These are phyloP conservation scores for Elgaria multicarinata DNA, from an alignment of 2,113 vertebrate species.

Conservation along the genomic window DNA sequence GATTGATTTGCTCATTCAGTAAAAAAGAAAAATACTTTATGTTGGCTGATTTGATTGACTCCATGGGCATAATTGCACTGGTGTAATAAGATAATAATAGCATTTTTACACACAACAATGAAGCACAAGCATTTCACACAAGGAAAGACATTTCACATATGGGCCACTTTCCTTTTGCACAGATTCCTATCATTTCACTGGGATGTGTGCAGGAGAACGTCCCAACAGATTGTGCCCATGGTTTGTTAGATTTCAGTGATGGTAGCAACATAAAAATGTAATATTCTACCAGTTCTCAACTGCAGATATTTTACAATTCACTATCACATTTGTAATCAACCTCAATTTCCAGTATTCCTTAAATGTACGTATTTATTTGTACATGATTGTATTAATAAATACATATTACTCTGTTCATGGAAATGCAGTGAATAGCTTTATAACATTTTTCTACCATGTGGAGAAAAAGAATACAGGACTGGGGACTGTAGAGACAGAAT, in stretches of 20 bases:
- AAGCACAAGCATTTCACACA: constrained; percentile 16
- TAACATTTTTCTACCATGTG: neutral
- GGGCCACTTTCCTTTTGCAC: neutral
- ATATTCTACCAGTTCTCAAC: neutral
- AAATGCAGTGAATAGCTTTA: neutral
- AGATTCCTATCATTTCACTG: neutral
- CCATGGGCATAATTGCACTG: constrained; percentile 50
- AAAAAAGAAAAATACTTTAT: constrained; percentile 75
- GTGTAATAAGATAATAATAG: constrained; percentile 30
- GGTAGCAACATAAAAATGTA: neutral
- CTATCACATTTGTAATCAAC: neutral
- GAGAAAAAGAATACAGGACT: neutral
- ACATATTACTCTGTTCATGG: neutral
- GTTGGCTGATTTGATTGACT: constrained; percentile 79
- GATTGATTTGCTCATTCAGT: constrained; percentile 86
- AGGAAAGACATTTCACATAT: constrained; percentile 13
- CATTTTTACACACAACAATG: neutral
- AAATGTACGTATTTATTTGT: neutral
- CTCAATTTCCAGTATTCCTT: neutral
- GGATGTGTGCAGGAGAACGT: neutral
- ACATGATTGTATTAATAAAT: neutral
- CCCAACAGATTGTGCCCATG: neutral
- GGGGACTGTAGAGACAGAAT: neutral
- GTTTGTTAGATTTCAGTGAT: neutral
- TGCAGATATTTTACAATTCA: neutral